A percentile compares a stretch with the other conserved stretches of the same genome.
These are phyloP conservation scores for Cercopithecus diana DNA, from an alignment of 2,797 vertebrate species.

Conservation along the genomic window DNA sequence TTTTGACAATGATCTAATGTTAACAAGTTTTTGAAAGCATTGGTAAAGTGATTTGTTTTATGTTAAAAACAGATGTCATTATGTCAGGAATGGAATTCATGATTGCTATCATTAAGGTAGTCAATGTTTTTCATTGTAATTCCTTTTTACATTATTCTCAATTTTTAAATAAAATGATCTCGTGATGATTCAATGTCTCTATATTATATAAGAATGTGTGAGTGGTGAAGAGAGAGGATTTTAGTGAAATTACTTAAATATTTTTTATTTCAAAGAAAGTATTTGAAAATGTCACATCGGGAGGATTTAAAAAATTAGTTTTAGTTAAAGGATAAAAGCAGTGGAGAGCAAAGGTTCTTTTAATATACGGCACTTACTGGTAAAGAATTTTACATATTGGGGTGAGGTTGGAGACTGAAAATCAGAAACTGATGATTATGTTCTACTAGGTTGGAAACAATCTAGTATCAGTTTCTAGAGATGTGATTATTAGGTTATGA, in stretches of 20 bases:
- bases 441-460: neutral
- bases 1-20: neutral
- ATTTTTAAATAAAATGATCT: slow-evolving; percentile 54
- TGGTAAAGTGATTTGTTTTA: slow-evolving; percentile 42
- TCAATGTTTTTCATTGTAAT: slow-evolving; percentile 47
- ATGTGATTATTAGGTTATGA: neutral
- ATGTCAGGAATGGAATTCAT: slow-evolving; percentile 8
- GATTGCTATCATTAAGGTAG: slow-evolving; percentile 25
- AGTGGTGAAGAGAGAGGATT: neutral
- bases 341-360: neutral
- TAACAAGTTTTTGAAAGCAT: slow-evolving; percentile 18
- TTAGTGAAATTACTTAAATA: neutral
- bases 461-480: neutral
- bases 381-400: neutral
- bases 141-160: slow-evolving; percentile 29
- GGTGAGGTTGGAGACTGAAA: neutral
- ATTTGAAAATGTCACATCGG: neutral
- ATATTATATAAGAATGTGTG: neutral
- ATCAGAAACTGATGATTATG: neutral
- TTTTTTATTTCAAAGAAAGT: slow-evolving; percentile 45
- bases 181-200: neutral
- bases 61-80: slow-evolving; percentile 2
- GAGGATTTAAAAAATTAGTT: neutral
- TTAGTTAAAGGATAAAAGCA: slow-evolving; percentile 10
- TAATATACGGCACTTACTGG: neutral